Conservation (phyloP, 2,113 vertebrate species). For the Apodemus sylvaticus region DNA sequence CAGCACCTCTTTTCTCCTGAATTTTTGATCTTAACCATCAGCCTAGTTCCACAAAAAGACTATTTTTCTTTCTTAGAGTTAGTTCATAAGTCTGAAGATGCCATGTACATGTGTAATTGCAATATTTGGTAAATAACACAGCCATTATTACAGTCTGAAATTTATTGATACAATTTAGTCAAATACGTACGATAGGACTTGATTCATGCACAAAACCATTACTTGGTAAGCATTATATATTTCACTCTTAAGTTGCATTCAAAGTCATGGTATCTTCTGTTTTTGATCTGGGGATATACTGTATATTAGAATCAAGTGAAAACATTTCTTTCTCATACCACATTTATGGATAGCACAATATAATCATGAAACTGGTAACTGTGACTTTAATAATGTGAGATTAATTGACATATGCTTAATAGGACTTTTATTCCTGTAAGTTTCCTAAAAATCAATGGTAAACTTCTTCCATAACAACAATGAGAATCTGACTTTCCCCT, state of each 20-base stretch:
- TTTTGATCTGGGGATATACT: not conserved
- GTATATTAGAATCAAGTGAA: not conserved
- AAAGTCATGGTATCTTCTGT: not conserved
- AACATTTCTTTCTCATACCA: not conserved
- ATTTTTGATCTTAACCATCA: too few species aligned
- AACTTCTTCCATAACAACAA: not conserved
- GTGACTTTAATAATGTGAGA: not conserved
- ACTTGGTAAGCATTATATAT: not conserved
- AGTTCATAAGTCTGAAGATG: not conserved
- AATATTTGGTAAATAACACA: not conserved
- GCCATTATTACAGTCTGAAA: not conserved
- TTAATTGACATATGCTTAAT: not conserved
- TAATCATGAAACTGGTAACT: not conserved
- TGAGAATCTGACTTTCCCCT: not conserved
- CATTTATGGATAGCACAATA: not conserved
- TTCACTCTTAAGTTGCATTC: not conserved
- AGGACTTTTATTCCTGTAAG: not conserved
- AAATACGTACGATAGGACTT: not conserved
- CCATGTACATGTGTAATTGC: not conserved
- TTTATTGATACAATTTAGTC: not conserved
- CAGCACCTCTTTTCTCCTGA: too few species aligned
- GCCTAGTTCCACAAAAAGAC: not conserved
- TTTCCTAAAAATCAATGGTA: not conserved
- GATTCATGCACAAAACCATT: not conserved
- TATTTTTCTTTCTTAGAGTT: not conserved